Base-by-base conservation (phyloP, 2,888 invertebrate genomes). In the Frankliniella intonsa region DNA sequence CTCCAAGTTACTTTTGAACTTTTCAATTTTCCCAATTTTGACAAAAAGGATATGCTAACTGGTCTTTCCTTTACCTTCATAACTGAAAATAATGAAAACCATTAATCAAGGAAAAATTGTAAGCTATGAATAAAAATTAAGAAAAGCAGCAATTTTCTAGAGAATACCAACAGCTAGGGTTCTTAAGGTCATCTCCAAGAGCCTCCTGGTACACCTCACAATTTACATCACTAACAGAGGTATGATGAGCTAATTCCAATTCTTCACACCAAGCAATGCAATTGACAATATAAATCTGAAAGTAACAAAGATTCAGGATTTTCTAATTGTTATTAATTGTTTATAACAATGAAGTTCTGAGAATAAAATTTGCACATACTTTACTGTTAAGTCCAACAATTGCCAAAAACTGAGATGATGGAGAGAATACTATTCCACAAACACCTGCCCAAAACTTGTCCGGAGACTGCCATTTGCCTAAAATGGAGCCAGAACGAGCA, bases 221-320 rank as follows among this genome's bases (percentile, higher is more conserved):
- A 8, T 76, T 76, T n/a, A 5, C 12, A 76, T 76, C 69, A 25
- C 22, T 12, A 8, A 76, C 25, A 2, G 22, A 22, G 1, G 69
- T 8, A 22, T 22, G 8, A 22, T 76, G 69, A 8, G 12, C 22
- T 22, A 76, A 25, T 10, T 76, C 69, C 10, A 76, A 76, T 25
- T 76, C 69, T 25, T 76, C 69, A 76, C 69, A 76, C 69, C 69
- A 76, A 22, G 69, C 69, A 11, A 76, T 8, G 25, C 69, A 76
- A 22, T 76, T 76, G 10, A 69, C 69, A n/a, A 69, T 22, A 69
- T 2, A 69, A 22, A n/a, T 22, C 69, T 25, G 9, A 25, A 76
- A 25, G 25, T 10, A 22, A 7, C 69, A 25, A 22, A 5, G n/a
- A n/a, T n/a, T n/a, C n/a, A n/a, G n/a, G n/a, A n/a, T n/a, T n/a